phyloP scores from a whole-genome alignment of 1,140 invertebrate genomes.

The Andricus grossulariae region DNA sequence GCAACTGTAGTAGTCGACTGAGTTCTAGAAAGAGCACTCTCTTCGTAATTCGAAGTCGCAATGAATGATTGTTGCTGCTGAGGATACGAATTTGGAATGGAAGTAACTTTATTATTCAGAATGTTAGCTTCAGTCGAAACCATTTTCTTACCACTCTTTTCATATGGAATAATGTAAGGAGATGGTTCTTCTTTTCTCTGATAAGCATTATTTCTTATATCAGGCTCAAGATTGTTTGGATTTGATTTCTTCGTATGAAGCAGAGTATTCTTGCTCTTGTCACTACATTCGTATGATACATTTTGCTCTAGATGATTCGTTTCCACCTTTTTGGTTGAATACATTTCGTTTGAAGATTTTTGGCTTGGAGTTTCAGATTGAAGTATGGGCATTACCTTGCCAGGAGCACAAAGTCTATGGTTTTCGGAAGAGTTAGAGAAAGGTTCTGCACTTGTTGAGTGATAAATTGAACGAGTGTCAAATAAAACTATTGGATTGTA shows the following conservation, averaged over 20 bases:
- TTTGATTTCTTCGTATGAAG: slow-evolving; percentile 42
- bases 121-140: slow-evolving; percentile 34
- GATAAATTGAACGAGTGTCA: slow-evolving; percentile 44
- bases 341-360: slow-evolving; percentile 47
- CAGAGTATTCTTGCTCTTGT: slow-evolving; percentile 48
- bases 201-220: slow-evolving; percentile 44
- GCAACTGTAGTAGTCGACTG: slow-evolving; percentile 70
- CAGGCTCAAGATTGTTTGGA: slow-evolving; percentile 44
- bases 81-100: slow-evolving; percentile 53
- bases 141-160: slow-evolving; percentile 51
- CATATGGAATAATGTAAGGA: slow-evolving; percentile 48
- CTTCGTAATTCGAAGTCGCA: slow-evolving; percentile 64
- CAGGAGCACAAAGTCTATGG: background rate
- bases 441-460: background rate
- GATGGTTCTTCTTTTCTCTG: slow-evolving; percentile 47
- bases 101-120: slow-evolving; percentile 43
- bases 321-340: slow-evolving; percentile 62
- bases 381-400: too few species aligned
- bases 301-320: slow-evolving; percentile 57
- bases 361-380: slow-evolving; percentile 29
- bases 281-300: slow-evolving; percentile 48
- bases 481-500: slow-evolving; percentile 37
- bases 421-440: slow-evolving; percentile 38
- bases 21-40: slow-evolving; percentile 58
- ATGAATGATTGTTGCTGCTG: slow-evolving; percentile 62